Evolutionary conservation across 2,888 invertebrate genomes (phyloP), one percentile per base, ranked within the genome.

Genomic region (Chloroclystis v-ata): DNA sequence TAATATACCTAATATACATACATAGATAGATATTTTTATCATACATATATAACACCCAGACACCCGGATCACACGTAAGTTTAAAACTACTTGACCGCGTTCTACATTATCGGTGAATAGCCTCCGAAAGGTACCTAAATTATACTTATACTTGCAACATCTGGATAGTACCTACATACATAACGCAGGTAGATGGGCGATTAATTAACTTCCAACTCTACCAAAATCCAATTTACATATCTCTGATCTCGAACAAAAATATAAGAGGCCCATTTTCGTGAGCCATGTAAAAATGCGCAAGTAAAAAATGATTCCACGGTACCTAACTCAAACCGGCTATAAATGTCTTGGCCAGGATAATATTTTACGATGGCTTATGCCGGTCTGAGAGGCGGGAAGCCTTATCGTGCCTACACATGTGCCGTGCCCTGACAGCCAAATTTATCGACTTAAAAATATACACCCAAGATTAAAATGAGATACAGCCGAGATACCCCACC

Each of bases 381-480:
- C 60, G 72, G 65, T 53, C 52, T 59, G 63, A 69, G 65, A 78
- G 82, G 79, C 77, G 79, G 78, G 77, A 69, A 67, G 65, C 69
- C 78, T 80, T 82, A 83, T 85, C 83, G 79, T 67, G 70, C 78
- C 75, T 73, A 75, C 80, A 80, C 81, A 83, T 79, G 80, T 84
- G 32, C 32, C 14, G 82, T 80, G 82, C 50, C 43, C 30, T 80
- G 85, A 83, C 85, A 84, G 71, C 77, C 78, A 81, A 85, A 85
- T 86, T 86, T 86, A 85, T 85, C 78, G 84, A 75, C 82, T 80
- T 77, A 78, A 83, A 84, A 84, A 82, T 81, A 84, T 70, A 76
- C 82, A 72, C 63, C 73, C 73, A 83, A 35, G 82, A 84, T 84
- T 82, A 84, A 78, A 74, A 73, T 69, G 70, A 82, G 82, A 82